These are phyloP conservation scores for Cerastoderma edule DNA, from an alignment of 2,888 invertebrate genomes.

Conservation along the genomic window DNA sequence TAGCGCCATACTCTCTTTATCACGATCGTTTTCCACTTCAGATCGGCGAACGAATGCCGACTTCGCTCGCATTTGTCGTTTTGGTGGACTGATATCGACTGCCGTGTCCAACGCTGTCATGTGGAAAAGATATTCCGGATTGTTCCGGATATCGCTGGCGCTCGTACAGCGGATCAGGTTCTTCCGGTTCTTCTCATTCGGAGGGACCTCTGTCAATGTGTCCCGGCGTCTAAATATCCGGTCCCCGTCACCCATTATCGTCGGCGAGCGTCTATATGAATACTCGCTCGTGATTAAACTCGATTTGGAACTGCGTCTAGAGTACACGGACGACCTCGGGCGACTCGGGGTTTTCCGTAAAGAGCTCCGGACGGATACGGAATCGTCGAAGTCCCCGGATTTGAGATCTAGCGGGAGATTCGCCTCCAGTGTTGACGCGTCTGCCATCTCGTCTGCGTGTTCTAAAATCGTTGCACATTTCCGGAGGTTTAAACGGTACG, in stretches of 20 bases:
- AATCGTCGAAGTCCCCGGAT: conserved; percentile 44
- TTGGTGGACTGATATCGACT: conserved; percentile 24
- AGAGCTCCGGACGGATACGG: conserved; percentile 39
- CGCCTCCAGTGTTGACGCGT: conserved; percentile 40
- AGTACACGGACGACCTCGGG: conserved; percentile 54
- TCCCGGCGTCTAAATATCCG: conserved; percentile 31
- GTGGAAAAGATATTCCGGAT: conserved; percentile 75
- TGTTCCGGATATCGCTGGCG: conserved; percentile 73
- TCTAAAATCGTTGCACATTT: conserved; percentile 62
- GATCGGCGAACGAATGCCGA: conserved; percentile 58
- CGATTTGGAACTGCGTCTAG: conserved; percentile 51
- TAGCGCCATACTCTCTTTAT: conserved; percentile 28
- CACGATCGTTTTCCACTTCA: conserved; percentile 37
- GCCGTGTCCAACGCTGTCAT: conserved; percentile 43
- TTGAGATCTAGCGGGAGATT: conserved; percentile 59
- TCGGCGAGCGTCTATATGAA: conserved; percentile 44
- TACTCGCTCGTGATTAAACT: conserved; percentile 48
- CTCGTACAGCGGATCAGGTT: conserved; percentile 72
- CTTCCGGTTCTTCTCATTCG: conserved; percentile 65
- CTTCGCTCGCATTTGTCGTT: conserved; percentile 54
- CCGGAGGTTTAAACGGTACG: conserved; percentile 52
- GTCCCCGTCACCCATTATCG: conserved; percentile 52
- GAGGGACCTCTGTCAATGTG: conserved; percentile 45
- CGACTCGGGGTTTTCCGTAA: conserved; percentile 40
- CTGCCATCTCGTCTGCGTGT: conserved; percentile 40